Base-by-base conservation (phyloP, 2,113 vertebrate species). In the Nymphicus hollandicus region DNA sequence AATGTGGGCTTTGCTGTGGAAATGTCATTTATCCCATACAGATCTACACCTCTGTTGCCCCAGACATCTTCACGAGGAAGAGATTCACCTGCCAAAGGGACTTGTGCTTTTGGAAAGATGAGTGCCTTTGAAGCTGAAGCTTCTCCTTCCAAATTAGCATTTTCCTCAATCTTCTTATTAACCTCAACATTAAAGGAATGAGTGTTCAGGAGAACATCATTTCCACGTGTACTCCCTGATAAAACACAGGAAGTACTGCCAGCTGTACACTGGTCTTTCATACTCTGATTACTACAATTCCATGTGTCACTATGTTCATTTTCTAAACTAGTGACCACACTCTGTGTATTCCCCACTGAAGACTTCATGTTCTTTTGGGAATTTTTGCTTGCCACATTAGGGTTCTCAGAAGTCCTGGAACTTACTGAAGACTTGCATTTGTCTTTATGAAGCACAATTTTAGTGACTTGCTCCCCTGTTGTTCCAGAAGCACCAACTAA, bases 401-500 rank as follows among this genome's bases (percentile, higher is more conserved):
- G 73, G 58, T 92, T 81, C 66, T 56, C n/a, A 74, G 41, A 71
- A 80, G 60, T 89, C 74, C 52, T 84, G 50, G 72, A 87, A 77
- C 24, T 69, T 85, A 53, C 22, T 64, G 64, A 88, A 90, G 90
- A 83, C 33, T 58, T 80, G 6, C 61, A 64, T 73, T 89, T 65
- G 35, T 89, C 78, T 85, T 93, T 68, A 44, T 13, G 49, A 91
- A 47, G 64, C 33, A 89, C 41, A 70, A n/a, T 33, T 44, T 89
- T 61, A 50, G 71, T 1, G 28, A 87, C 15, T 76, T 56, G 81
- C 81, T 94, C 84, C 2, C 22, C 64, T 35, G 25, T 11, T 27
- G 63, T 66, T 88, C 87, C 94, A 96, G 76, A 90, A 94, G 69
- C 61, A 91, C 50, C 89, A 95, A 79, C 1, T 60, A 83, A 84